Percentiles rank a stretch among this genome's conserved stretches.
Conservation (phyloP, 2,888 invertebrate species). For the Neoscelio sp. region DNA sequence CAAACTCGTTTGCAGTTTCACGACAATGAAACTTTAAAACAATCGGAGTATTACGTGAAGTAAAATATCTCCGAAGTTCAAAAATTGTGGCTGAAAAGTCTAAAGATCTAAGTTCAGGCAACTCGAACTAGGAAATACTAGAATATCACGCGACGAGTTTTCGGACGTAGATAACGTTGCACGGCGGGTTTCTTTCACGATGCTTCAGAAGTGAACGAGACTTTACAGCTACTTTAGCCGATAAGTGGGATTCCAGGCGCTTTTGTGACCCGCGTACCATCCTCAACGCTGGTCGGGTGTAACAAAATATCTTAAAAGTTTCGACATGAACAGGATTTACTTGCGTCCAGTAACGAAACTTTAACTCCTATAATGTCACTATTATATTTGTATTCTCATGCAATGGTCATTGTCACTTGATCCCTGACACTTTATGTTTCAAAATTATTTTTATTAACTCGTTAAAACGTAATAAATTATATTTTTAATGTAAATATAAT, state of each 20-base stretch:
- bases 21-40: constrained; percentile 55
- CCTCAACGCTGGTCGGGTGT: constrained; percentile 62
- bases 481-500: too few relatives aligned
- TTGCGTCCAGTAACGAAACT: constrained; percentile 68
- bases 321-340: constrained; percentile 74
- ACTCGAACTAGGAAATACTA: constrained; percentile 66
- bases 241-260: constrained; percentile 75
- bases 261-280: constrained; percentile 68
- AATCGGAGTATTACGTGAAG: constrained; percentile 42
- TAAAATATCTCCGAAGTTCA: constrained; percentile 60
- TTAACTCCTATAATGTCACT: constrained; percentile 48
- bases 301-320: constrained; percentile 76
- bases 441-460: too few relatives aligned
- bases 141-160: constrained; percentile 64
- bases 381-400: constrained; percentile 58
- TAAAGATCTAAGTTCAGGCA: constrained; percentile 56
- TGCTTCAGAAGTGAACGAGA: constrained; percentile 70
- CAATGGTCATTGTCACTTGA: constrained; percentile 38
- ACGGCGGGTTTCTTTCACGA: constrained; percentile 63
- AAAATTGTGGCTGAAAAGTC: constrained; percentile 59
- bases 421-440: background rate
- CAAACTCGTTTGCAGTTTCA: constrained; percentile 41
- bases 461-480: too few relatives aligned
- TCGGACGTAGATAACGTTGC: constrained; percentile 63
- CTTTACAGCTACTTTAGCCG: constrained; percentile 77